phyloP scores from a whole-genome alignment of 2,113 vertebrate genomes.

The Numenius arquata region DNA sequence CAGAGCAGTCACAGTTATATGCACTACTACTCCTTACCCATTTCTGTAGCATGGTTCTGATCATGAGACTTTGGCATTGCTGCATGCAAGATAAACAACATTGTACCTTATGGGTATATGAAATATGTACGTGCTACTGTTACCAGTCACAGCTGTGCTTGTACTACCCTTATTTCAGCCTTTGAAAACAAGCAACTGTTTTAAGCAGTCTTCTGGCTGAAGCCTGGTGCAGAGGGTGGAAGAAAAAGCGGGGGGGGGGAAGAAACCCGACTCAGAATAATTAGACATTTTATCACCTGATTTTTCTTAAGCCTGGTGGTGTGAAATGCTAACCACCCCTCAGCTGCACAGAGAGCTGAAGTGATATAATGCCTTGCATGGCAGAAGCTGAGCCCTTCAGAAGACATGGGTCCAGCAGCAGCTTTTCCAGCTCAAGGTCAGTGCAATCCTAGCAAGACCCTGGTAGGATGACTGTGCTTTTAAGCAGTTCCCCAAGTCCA shows the following conservation, averaged over 20 bases:
- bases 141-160: background rate
- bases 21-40: background rate
- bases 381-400: background rate
- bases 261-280: background rate
- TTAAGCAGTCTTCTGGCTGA: background rate
- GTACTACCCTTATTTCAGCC: background rate
- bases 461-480: background rate
- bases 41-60: background rate
- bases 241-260: background rate
- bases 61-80: background rate
- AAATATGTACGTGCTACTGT: background rate
- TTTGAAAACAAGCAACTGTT: background rate
- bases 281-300: background rate
- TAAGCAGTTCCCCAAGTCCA: background rate
- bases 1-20: background rate
- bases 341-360: background rate
- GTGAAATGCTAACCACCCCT: background rate
- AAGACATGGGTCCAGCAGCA: background rate
- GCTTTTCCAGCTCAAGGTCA: background rate
- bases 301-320: background rate
- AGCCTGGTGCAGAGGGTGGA: background rate
- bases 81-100: background rate
- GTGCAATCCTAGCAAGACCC: background rate
- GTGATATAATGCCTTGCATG: accelerated
- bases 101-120: background rate